Percentiles rank a stretch among this genome's conserved stretches.
Evolutionary conservation across 92 coral and sea anemone genomes (phyloP).

Genomic region (Diadumene lineata): DNA sequence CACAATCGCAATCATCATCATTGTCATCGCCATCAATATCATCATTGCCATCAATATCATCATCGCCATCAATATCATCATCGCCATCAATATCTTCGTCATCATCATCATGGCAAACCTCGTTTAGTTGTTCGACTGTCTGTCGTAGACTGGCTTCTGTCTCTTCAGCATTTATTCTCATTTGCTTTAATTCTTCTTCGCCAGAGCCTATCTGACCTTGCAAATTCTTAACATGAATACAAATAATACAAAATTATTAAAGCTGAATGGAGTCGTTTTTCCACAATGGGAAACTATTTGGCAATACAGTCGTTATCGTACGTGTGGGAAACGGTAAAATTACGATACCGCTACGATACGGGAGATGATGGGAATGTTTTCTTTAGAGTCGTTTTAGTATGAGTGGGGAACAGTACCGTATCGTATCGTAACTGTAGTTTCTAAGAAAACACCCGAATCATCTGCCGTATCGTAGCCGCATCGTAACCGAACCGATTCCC

Average conservation of each 20-base stretch:
- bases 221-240: constrained; percentile 54
- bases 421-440: too few species aligned
- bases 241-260: not conserved
- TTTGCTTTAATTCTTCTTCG: constrained; percentile 78
- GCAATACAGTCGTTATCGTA: too few species aligned
- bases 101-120: constrained; percentile 36
- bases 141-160: constrained; percentile 68
- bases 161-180: constrained; percentile 64
- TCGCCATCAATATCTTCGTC: not conserved
- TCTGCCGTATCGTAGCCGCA: too few species aligned
- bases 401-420: too few species aligned
- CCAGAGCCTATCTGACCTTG: constrained; percentile 66
- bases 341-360: too few species aligned
- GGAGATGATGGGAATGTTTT: too few species aligned
- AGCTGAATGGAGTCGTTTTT: not conserved
- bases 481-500: too few species aligned
- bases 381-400: too few species aligned
- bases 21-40: not conserved
- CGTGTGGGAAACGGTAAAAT: too few species aligned
- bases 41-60: not conserved
- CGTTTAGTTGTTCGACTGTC: constrained; percentile 78
- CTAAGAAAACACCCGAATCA: too few species aligned
- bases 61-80: not conserved
- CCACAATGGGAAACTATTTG: not conserved
- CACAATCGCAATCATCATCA: not conserved